Base-by-base conservation (phyloP, 1,140 invertebrate species). In the Zophobas atratus region DNA sequence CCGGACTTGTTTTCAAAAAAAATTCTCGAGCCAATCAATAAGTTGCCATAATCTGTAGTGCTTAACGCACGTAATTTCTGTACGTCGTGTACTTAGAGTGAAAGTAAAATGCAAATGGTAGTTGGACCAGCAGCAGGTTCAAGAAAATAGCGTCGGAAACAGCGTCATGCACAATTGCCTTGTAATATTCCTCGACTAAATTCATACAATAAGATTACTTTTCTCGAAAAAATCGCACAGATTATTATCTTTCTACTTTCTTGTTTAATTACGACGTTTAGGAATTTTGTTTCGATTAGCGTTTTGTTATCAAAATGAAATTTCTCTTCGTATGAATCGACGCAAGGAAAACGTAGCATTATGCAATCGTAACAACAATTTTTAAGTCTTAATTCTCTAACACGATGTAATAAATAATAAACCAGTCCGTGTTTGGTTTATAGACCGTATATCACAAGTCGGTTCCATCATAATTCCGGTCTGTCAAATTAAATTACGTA, bases 171-270 rank as follows among this genome's bases (percentile, higher is more conserved):
- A 67, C 60, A 67, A 67, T 67, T 67, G 60, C 41, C 60, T 67
- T 67, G 60, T 67, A 41, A 67, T 67, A 67, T 67, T 67, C 39
- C 39, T 67, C 36, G 38, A 20, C 60, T 33, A 67, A 41, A 6
- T 63, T 41, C 2, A 38, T 5, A 67, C 60, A 67, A 67, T 67
- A 48, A 67, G 60, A 67, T 67, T 63, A 63, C 2, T 63, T 57
- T 57, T 1, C 8, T 43, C 60, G 39, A 67, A 67, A 67, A 67
- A 67, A 67, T 67, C 38, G 36, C 35, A 33, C 36, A 63, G 60
- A 67, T 67, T 67, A 67, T 67, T 67, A 67, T 67, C 60, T 67
- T 67, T 67, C 60, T 67, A 67, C 60, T 67, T 67, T 67, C 60
- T 67, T 43, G 39, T 32, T 41, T 39, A 63, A 57, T 35, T 57